Evolutionary conservation across 1,140 invertebrate genomes (phyloP).

Genomic region (Aphelenchoides fujianensis): DNA sequence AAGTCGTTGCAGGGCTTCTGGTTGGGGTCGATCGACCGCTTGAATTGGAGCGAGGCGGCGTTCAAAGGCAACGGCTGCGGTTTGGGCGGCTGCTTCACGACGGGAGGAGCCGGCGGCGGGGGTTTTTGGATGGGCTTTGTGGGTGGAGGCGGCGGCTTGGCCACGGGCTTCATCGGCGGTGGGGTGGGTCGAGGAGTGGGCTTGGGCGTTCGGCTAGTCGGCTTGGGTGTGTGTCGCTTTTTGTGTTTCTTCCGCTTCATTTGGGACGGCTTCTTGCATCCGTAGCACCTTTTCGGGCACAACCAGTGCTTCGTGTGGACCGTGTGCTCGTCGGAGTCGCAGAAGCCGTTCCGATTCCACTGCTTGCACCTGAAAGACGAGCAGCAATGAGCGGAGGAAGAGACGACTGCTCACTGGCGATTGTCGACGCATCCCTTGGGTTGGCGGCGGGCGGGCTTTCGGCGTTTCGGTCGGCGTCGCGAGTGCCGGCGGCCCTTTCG

Average conservation of each 20-base stretch:
- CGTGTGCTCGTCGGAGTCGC: neutral
- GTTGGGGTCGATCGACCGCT: neutral
- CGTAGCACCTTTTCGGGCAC: neutral
- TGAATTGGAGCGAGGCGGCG: neutral
- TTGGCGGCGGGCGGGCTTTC: neutral
- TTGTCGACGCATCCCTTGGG: neutral
- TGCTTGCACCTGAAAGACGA: neutral
- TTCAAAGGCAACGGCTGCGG: neutral
- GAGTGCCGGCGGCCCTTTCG: too few relatives aligned
- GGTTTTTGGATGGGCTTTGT: neutral
- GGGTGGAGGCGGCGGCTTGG: neutral
- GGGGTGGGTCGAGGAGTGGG: too few relatives aligned
- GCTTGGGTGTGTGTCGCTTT: neutral
- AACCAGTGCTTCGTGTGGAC: neutral
- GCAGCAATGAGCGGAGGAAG: too few relatives aligned
- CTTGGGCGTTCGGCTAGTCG: neutral
- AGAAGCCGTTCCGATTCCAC: neutral
- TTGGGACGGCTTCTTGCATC: too few relatives aligned
- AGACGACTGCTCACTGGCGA: neutral
- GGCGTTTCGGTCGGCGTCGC: too few relatives aligned
- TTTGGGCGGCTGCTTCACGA: neutral
- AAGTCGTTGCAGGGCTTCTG: neutral
- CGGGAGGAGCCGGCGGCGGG: neutral
- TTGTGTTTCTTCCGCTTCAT: neutral
- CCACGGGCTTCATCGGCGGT: too few relatives aligned